phyloP scores from a whole-genome alignment of 2,888 invertebrate species.

The Spilarctia lutea region DNA sequence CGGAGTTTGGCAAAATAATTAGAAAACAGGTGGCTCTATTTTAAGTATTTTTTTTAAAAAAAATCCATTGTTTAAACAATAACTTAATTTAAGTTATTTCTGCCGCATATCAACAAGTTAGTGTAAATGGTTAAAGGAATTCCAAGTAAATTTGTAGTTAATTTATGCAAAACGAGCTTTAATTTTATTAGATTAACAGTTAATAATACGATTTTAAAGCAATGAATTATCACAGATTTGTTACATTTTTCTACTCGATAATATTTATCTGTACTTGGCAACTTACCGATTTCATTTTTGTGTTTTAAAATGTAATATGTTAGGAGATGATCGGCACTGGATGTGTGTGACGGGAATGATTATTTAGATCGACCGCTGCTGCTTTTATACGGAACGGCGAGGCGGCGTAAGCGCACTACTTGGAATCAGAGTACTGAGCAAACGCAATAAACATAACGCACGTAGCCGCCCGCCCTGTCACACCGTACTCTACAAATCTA shows the following conservation, averaged over 20 bases:
- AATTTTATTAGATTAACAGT: too few species aligned
- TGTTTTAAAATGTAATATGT: conserved; percentile 54
- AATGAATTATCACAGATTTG: background rate
- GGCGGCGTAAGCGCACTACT: conserved; percentile 67
- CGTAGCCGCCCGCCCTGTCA: conserved; percentile 63
- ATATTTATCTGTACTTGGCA: conserved; percentile 32
- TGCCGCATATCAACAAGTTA: background rate
- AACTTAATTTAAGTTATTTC: background rate
- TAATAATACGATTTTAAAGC: too few species aligned
- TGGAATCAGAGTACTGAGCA: conserved; percentile 79
- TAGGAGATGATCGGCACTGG: conserved; percentile 73
- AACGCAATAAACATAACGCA: conserved; percentile 49
- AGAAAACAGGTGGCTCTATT: background rate
- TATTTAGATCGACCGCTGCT: conserved; percentile 76
- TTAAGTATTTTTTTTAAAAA: background rate
- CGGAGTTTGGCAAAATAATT: background rate
- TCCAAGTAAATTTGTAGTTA: background rate
- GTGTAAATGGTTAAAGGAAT: background rate
- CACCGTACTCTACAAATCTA: conserved; percentile 10
- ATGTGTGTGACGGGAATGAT: conserved; percentile 82
- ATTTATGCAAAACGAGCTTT: background rate
- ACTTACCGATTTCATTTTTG: conserved; percentile 83
- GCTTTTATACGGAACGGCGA: conserved; percentile 78
- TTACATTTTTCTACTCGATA: conserved; percentile 19
- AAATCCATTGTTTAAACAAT: too few species aligned